phyloP scores from a whole-genome alignment of 2,888 invertebrate genomes.

The Temnothorax rugatulus region DNA sequence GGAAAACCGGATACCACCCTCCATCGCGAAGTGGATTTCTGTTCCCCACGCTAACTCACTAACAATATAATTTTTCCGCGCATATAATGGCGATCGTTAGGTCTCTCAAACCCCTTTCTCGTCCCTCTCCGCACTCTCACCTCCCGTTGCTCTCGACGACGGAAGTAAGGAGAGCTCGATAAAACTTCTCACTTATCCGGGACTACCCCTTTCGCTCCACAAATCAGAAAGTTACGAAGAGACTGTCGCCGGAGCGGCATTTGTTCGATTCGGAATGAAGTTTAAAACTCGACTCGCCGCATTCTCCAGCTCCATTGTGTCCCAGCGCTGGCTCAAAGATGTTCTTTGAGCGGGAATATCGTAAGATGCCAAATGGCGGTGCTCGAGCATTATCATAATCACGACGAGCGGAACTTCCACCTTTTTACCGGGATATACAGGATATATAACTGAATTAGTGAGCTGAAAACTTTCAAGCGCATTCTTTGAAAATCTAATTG shows the following conservation, averaged over 20 bases:
- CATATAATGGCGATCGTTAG: slow-evolving; percentile 59
- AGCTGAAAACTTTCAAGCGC: slow-evolving; percentile 16
- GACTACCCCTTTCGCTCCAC: slow-evolving; percentile 69
- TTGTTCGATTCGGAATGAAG: slow-evolving; percentile 72
- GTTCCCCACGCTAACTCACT: slow-evolving; percentile 42
- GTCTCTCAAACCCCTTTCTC: slow-evolving; percentile 49
- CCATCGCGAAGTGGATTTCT: slow-evolving; percentile 50
- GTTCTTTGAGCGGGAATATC: slow-evolving; percentile 44
- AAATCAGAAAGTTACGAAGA: slow-evolving; percentile 71
- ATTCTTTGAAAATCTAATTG: slow-evolving; percentile 24
- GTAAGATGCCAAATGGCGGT: slow-evolving; percentile 48
- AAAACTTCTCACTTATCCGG: slow-evolving; percentile 76
- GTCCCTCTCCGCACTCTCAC: slow-evolving; percentile 1
- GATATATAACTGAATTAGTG: slow-evolving; percentile 24
- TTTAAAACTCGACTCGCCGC: slow-evolving; percentile 72
- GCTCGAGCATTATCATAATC: slow-evolving; percentile 50
- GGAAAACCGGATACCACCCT: background rate
- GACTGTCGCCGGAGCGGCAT: slow-evolving; percentile 40
- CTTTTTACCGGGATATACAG: slow-evolving; percentile 19
- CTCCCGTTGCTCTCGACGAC: slow-evolving; percentile 9
- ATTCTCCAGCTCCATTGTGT: slow-evolving; percentile 36
- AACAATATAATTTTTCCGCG: slow-evolving; percentile 64
- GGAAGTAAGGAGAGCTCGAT: slow-evolving; percentile 65
- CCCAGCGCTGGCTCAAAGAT: slow-evolving; percentile 34
- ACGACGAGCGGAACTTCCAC: slow-evolving; percentile 39